Conservation (phyloP, 1,140 invertebrate genomes). For the Condylostylus longicornis region DNA sequence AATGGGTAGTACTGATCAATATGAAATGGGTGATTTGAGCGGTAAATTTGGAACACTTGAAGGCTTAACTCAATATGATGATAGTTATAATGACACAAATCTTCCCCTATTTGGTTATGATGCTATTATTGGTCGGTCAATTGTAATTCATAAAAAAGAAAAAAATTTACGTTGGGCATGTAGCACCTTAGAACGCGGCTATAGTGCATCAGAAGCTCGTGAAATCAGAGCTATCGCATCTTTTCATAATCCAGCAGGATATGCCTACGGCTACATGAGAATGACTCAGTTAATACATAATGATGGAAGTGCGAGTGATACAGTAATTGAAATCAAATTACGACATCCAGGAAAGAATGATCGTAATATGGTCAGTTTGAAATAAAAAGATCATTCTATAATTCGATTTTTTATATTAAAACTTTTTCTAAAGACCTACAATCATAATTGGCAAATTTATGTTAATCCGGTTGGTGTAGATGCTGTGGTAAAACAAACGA, state of each 20-base stretch:
- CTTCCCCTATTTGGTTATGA: slow-evolving; percentile 68
- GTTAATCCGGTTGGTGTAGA: slow-evolving; percentile 89
- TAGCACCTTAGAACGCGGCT: slow-evolving; percentile 68
- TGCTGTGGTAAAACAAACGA: slow-evolving; percentile 62
- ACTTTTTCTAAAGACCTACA: slow-evolving; percentile 43
- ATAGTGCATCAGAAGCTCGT: slow-evolving; percentile 65
- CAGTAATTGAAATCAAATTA: slow-evolving; percentile 74
- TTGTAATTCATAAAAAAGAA: slow-evolving; percentile 67
- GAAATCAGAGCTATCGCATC: slow-evolving; percentile 78
- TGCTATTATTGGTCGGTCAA: slow-evolving; percentile 65
- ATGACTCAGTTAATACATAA: slow-evolving; percentile 77
- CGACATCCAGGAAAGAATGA: slow-evolving; percentile 69
- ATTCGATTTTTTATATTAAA: slow-evolving; percentile 14
- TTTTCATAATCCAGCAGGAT: slow-evolving; percentile 78
- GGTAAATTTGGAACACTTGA: slow-evolving; percentile 71
- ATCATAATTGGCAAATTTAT: slow-evolving; percentile 85
- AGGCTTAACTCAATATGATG: slow-evolving; percentile 38
- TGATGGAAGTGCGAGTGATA: slow-evolving; percentile 77
- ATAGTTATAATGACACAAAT: slow-evolving; percentile 64
- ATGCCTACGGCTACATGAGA: slow-evolving; percentile 71
- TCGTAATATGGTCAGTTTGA: slow-evolving; percentile 47
- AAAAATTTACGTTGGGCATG: slow-evolving; percentile 60
- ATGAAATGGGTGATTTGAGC: slow-evolving; percentile 79
- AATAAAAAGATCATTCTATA: not conserved
- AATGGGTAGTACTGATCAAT: slow-evolving; percentile 65